Base-by-base conservation (phyloP, 2,113 vertebrate genomes). In the Piliocolobus tephrosceles region DNA sequence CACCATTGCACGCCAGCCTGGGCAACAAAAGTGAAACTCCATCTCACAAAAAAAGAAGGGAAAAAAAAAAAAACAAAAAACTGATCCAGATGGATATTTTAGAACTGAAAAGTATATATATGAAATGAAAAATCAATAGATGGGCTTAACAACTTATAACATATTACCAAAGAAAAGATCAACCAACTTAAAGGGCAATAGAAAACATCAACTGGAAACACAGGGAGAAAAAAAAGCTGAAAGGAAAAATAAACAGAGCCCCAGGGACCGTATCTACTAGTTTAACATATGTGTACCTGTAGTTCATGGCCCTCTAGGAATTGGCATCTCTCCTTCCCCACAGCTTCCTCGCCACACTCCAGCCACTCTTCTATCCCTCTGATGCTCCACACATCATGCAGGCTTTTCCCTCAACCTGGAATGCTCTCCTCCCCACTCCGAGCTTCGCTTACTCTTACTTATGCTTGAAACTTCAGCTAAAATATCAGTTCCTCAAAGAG, bases 371-470 rank as follows among this genome's bases (percentile, higher is more conserved):
- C 38, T 5, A 18, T 25, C 32, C 40, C 57, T 43, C 55, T 9
- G 17, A 2, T 11, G 25, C 20, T 32, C 38, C 13, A 7, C 4
- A 13, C 43, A 13, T 12, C 47, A 18, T 2, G 2, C 0, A 8
- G 35, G 12, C n/a, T 80, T 76, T 70, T 11, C 64, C 43, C 35
- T 52, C 18, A 16, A 9, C 75, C 66, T 32, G 38, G 47, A 55
- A 20, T 5, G 32, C 40, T 72, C 84, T 8, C 6, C 78, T 38
- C 50, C 73, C 22, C 4, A 3, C 23, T 5, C 45, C 1, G 20
- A 68, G 11, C 43, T 6, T 38, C 40, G 35, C 43, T 89, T n/a
- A 32, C 58, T 86, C 38, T 50, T 30, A n/a, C 73, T 38, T 32
- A 64, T 0, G 40, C 57, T 20, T 35, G 66, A 70, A 23, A 13